phyloP scores from a whole-genome alignment of 2,888 invertebrate genomes.

The Hecatera dysodea region DNA sequence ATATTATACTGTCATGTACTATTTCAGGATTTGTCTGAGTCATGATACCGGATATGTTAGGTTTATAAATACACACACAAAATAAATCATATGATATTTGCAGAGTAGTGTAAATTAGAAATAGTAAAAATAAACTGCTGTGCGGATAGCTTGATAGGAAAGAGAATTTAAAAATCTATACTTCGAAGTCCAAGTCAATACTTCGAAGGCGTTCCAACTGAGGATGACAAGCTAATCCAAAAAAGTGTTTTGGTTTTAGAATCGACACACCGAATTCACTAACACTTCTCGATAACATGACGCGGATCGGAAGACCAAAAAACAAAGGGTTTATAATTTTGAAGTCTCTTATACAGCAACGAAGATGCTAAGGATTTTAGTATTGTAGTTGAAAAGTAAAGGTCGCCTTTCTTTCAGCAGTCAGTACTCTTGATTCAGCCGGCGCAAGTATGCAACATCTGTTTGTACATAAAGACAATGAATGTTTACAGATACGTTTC shows the following conservation, averaged over 20 bases:
- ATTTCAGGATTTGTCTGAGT: conserved; percentile 7
- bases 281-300: background rate
- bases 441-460: conserved; percentile 21
- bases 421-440: conserved; percentile 9
- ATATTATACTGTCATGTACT: background rate
- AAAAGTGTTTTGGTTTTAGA: background rate
- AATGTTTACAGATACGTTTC: conserved; percentile 62
- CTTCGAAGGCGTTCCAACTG: background rate
- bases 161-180: background rate
- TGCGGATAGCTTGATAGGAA: too few relatives aligned
- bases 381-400: background rate
- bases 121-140: background rate
- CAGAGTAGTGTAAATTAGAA: background rate
- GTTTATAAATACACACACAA: background rate
- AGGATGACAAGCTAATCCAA: background rate
- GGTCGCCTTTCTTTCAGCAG: conserved; percentile 3
- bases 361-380: background rate
- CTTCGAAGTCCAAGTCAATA: background rate
- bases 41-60: background rate
- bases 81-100: background rate
- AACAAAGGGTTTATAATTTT: background rate
- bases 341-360: background rate
- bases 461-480: conserved; percentile 59
- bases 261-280: background rate
- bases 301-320: background rate